Base-by-base conservation (phyloP, 2,113 vertebrate genomes). In the Rhinichthys klamathensis region DNA sequence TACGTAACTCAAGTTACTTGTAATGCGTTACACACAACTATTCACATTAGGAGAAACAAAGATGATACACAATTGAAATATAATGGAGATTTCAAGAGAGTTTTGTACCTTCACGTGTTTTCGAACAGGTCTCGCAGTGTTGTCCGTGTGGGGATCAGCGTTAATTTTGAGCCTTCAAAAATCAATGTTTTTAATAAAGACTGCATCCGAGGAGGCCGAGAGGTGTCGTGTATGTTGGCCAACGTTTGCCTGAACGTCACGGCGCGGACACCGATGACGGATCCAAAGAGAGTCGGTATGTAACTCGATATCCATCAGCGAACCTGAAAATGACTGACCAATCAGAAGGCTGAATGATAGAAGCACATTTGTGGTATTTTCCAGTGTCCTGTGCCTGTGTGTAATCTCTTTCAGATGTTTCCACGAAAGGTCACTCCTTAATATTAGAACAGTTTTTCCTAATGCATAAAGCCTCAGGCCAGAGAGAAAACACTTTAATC, bases 111-210 rank as follows among this genome's bases (percentile, higher is more conserved):
- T 84, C 10, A 81, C 21, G 9, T 83, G 13, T 80, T n/a, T 54
- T 56, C 54, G 21, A 30, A 23, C 90, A 99, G 98, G 98, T 96
- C 97, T 83, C 97, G 97, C n/a, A 96, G 95, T 0, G 96, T 99
- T 44, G 93, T 98, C 12, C 95, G 87, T 84, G 92, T 99, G 90
- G 93, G 97, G 0, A 90, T 96, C 88, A 94, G 92, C 83, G 90
- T 97, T 82, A 92, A 83, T 82, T 99, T 99, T 6, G 96, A 99
- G 92, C 98, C 98, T 0, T 13, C 95, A 88, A 98, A 97, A 90
- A 96, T 99, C 90, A 98, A 99, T 88, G 92, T 99, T 88, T 99
- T 99, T 86, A 96, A 96, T 93, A 96, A 97, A 87, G 96, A 98
- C 92, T 99, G 98, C 88, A 86, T 81, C 70, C 91, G 97, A 73